Evolutionary conservation across 2,888 invertebrate genomes (phyloP).

Genomic region (Cremastinae sp.): DNA sequence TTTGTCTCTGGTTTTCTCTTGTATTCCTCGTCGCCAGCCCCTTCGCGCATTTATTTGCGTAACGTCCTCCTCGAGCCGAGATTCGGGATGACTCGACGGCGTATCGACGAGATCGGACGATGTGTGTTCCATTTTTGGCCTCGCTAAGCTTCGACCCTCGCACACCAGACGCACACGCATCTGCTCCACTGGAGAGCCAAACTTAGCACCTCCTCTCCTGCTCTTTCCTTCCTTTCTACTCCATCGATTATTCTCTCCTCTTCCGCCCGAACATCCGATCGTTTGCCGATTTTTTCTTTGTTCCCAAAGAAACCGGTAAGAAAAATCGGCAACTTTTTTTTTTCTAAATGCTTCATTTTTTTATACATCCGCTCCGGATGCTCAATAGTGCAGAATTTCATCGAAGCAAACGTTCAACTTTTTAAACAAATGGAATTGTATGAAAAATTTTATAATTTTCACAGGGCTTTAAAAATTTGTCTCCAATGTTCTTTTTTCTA

Average conservation of each 20-base stretch:
- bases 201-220: slow-evolving; percentile 1
- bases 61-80: background rate
- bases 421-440: too few species aligned
- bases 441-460: too few species aligned
- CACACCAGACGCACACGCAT: slow-evolving; percentile 32
- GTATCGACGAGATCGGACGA: slow-evolving; percentile 54
- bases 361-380: too few species aligned
- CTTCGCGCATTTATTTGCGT: background rate
- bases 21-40: background rate
- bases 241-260: background rate
- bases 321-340: too few species aligned
- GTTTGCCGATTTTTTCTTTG: too few species aligned
- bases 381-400: too few species aligned
- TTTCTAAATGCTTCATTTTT: too few species aligned
- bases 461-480: too few species aligned
- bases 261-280: too few species aligned
- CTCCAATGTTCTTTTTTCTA: too few species aligned
- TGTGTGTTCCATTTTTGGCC: slow-evolving; percentile 55
- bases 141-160: slow-evolving; percentile 2
- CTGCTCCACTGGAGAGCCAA: slow-evolving; percentile 39
- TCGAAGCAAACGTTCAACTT: too few species aligned
- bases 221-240: background rate
- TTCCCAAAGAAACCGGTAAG: too few species aligned
- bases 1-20: background rate
- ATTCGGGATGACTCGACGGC: slow-evolving; percentile 41